Conservation (phyloP, 2,888 invertebrate species). For the Sinopyrophorus schimmeli region DNA sequence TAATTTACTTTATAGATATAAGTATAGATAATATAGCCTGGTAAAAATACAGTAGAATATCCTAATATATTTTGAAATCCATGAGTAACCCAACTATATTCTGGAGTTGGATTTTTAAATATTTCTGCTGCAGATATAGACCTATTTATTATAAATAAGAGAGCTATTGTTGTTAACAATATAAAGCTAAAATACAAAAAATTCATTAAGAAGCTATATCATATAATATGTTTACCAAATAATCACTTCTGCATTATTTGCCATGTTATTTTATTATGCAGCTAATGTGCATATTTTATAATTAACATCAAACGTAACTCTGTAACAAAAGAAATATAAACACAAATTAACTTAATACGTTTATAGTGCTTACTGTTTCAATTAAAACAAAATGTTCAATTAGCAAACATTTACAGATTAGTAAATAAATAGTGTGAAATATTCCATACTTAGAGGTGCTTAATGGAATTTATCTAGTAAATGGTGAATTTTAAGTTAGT, state of each 20-base stretch:
- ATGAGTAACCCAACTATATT: conserved; percentile 76
- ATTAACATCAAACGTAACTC: too few species aligned
- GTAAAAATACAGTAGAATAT: conserved; percentile 85
- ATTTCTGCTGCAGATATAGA: conserved; percentile 45
- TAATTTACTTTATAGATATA: conserved; percentile 79
- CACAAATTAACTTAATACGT: too few species aligned
- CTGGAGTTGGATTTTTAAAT: conserved; percentile 56
- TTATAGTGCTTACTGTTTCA: too few species aligned
- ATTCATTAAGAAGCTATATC: neutral
- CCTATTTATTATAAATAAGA: conserved; percentile 55
- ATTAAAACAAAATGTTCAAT: too few species aligned
- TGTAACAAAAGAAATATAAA: too few species aligned
- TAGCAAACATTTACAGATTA: too few species aligned
- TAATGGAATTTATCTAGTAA: too few species aligned
- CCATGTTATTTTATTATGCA: too few species aligned
- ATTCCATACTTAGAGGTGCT: too few species aligned
- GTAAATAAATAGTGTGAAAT: too few species aligned
- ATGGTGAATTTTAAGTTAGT: too few species aligned
- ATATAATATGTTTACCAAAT: conserved; percentile 36
- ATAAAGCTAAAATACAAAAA: conserved; percentile 37
- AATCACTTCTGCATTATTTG: conserved; percentile 54
- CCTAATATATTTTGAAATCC: conserved; percentile 81
- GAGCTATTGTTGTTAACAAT: conserved; percentile 54
- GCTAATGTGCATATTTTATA: too few species aligned
- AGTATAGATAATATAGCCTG: conserved; percentile 80